Evolutionary conservation across 2,888 invertebrate species (phyloP).

Genomic region (Ferrisia virgata): DNA sequence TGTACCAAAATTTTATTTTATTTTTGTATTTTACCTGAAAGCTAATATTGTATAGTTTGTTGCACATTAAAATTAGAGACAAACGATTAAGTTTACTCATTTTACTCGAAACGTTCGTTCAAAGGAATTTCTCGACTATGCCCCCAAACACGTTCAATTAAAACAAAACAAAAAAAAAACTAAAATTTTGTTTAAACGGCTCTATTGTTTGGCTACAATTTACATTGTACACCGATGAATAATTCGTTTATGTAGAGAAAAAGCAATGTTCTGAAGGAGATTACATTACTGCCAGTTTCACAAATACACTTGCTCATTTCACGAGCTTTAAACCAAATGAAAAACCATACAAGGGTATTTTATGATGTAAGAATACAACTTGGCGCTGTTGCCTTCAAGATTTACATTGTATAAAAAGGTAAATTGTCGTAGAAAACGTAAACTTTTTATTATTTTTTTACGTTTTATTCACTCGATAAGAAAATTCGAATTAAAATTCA

Average conservation of each 20-base stretch:
- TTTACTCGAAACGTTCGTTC: background rate
- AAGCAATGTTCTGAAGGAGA: background rate
- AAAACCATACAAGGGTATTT: background rate
- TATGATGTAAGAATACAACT: background rate
- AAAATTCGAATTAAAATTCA: conserved; percentile 22
- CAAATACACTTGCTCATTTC: background rate
- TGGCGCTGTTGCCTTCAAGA: background rate
- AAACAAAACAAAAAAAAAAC: background rate
- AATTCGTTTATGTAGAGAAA: background rate
- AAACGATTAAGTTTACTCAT: background rate
- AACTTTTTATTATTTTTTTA: background rate
- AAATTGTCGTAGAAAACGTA: background rate
- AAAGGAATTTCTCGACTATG: background rate
- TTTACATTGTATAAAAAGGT: background rate
- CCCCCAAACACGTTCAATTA: background rate
- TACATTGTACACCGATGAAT: background rate
- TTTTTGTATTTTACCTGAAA: background rate
- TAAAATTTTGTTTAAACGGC: background rate
- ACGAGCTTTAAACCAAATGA: background rate
- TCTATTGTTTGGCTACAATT: background rate
- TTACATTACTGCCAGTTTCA: background rate
- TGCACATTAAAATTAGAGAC: conserved; percentile 25
- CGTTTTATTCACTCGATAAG: background rate
- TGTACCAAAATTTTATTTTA: conserved; percentile 1
- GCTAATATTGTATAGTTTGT: conserved; percentile 2